Evolutionary conservation across 2,797 vertebrate genomes (phyloP).

Genomic region (Channallabes apus): DNA sequence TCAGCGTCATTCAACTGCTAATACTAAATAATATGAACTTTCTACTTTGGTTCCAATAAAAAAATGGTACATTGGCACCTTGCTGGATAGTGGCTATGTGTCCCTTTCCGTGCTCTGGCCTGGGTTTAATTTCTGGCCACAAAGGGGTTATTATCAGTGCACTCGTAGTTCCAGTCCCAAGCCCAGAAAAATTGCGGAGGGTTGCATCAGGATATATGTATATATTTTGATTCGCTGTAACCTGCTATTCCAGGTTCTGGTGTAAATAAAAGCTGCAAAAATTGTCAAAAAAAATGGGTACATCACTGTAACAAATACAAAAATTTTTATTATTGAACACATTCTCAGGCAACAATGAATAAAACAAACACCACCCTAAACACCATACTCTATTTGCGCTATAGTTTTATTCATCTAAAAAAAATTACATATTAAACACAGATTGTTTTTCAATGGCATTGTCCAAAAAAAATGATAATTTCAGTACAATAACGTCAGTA

Average conservation of each 20-base stretch:
- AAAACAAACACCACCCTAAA: background rate
- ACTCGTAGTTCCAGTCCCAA: too few species aligned
- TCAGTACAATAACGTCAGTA: background rate
- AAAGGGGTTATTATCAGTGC: too few species aligned
- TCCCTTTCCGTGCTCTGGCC: too few species aligned
- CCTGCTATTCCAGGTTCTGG: too few species aligned
- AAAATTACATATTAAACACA: background rate
- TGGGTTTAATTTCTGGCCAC: too few species aligned
- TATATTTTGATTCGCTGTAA: too few species aligned
- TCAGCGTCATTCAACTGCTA: background rate
- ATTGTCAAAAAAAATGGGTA: background rate
- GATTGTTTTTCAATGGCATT: background rate
- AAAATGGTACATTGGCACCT: too few species aligned
- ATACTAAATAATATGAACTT: background rate
- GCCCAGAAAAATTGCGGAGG: too few species aligned
- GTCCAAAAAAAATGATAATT: background rate
- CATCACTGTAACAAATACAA: background rate
- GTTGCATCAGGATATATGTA: too few species aligned
- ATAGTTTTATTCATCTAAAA: background rate
- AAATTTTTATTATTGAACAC: background rate
- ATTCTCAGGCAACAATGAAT: background rate
- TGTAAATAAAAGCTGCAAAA: too few species aligned
- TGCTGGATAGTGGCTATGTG: too few species aligned
- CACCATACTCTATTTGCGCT: background rate
- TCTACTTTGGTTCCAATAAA: background rate